Evolutionary conservation across 2,113 vertebrate species (phyloP).

Genomic region (Corydoras sp.): DNA sequence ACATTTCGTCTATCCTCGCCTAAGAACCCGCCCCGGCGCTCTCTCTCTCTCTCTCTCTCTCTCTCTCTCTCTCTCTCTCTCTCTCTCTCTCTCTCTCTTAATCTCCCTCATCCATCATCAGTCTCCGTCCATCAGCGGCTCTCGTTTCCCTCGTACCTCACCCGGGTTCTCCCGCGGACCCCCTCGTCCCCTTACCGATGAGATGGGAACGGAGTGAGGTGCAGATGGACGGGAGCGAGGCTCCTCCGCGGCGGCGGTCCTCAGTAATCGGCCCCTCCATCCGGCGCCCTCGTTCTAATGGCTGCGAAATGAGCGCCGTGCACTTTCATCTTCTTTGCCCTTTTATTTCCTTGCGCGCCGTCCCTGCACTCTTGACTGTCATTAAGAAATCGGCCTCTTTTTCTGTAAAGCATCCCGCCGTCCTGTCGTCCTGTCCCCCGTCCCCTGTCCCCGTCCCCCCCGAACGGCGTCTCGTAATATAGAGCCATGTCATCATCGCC

Average conservation of each 20-base stretch:
- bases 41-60: background rate
- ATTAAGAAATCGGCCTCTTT: slow-evolving; percentile 10
- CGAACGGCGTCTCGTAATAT: slow-evolving; percentile 36
- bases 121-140: slow-evolving; percentile 55
- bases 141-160: slow-evolving; percentile 52
- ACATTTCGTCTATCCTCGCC: slow-evolving; percentile 18
- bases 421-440: slow-evolving; percentile 2
- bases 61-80: slow-evolving; percentile 38
- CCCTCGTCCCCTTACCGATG: slow-evolving; percentile 12
- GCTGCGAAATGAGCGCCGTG: slow-evolving; percentile 17
- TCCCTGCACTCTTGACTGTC: background rate
- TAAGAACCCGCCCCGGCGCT: slow-evolving; percentile 26
- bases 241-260: slow-evolving; percentile 6
- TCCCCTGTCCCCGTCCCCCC: slow-evolving; percentile 1
- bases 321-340: slow-evolving; percentile 23
- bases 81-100: slow-evolving; percentile 29
- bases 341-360: slow-evolving; percentile 5
- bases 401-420: background rate
- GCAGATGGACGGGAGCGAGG: slow-evolving; percentile 12
- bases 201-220: slow-evolving; percentile 4
- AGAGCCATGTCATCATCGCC: slow-evolving; percentile 50
- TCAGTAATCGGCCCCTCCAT: slow-evolving; percentile 36
- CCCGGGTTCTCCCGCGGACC: slow-evolving; percentile 4
- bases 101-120: slow-evolving; percentile 48
- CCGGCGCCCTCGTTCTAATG: slow-evolving; percentile 45